Percentiles rank a stretch among this genome's conserved stretches.
These are phyloP conservation scores for Andrena fulva DNA, from an alignment of 2,888 invertebrate genomes.

Conservation along the genomic window DNA sequence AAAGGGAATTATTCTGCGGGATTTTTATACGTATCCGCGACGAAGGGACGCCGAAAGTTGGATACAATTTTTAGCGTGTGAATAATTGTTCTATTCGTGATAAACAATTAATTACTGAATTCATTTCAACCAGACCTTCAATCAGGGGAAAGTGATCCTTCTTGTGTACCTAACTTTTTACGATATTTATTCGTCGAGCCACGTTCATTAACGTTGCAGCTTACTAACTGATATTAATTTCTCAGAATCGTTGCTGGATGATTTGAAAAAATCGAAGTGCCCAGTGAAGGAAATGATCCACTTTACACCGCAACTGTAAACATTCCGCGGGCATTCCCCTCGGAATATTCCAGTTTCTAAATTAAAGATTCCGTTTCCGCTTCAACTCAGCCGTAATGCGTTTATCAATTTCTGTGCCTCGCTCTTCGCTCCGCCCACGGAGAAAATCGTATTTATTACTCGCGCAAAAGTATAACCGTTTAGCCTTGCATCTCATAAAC, in stretches of 20 bases:
- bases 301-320: conserved; percentile 39
- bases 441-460: conserved; percentile 71
- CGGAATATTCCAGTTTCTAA: conserved; percentile 68
- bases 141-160: background rate
- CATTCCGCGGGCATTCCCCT: conserved; percentile 40
- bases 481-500: conserved; percentile 39
- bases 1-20: background rate
- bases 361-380: conserved; percentile 72
- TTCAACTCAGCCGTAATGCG: conserved; percentile 69
- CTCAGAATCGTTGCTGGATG: background rate
- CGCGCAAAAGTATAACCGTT: conserved; percentile 64
- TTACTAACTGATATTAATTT: conserved; percentile 11
- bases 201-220: too few relatives aligned
- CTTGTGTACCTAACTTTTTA: background rate
- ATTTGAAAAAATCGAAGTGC: conserved; percentile 20
- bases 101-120: conserved; percentile 1
- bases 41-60: background rate
- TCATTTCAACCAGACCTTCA: background rate
- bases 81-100: conserved; percentile 10
- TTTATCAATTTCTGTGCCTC: conserved; percentile 72
- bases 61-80: conserved; percentile 1
- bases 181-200: background rate
- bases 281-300: conserved; percentile 42
- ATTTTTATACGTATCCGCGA: conserved; percentile 3
- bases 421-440: conserved; percentile 57